Percentiles rank a stretch among this genome's conserved stretches.
Conservation (phyloP, 2,888 invertebrate genomes). For the Drosophila anomelani region DNA sequence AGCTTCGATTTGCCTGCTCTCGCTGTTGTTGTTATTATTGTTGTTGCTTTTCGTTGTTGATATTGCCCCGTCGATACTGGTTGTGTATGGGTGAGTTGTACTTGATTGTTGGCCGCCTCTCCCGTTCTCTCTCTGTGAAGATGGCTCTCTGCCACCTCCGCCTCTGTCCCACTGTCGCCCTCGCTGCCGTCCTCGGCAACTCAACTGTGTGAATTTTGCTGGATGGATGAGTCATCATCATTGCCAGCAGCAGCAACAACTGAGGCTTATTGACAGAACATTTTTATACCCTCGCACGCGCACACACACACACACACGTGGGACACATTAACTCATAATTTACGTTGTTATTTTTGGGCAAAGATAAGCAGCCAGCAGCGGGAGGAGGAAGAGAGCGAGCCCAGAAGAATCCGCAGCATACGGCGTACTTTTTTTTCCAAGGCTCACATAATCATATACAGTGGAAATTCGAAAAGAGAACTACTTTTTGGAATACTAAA, state of each 20-base stretch:
- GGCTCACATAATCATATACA: constrained; percentile 34
- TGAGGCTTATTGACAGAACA: constrained; percentile 77
- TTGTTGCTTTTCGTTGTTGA: constrained; percentile 55
- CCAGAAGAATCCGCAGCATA: constrained; percentile 52
- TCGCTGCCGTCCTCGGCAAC: constrained; percentile 22
- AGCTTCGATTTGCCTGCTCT: constrained; percentile 57
- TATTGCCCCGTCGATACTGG: constrained; percentile 62
- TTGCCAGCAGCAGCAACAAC: constrained; percentile 39
- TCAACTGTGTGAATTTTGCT: constrained; percentile 56
- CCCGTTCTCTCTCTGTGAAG: constrained; percentile 16
- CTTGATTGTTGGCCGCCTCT: constrained; percentile 45
- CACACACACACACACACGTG: constrained; percentile 39
- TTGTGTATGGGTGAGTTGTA: constrained; percentile 55
- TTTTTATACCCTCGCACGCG: constrained; percentile 63
- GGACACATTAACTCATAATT: constrained; percentile 75
- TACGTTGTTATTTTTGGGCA: constrained; percentile 76
- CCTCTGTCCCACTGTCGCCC: constrained; percentile 12
- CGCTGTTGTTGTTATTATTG: constrained; percentile 23
- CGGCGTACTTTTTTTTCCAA: constrained; percentile 44
- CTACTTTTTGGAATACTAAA: background rate
- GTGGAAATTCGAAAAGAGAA: background rate
- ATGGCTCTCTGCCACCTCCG: constrained; percentile 23
- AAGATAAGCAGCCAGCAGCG: constrained; percentile 57
- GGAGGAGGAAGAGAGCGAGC: background rate
- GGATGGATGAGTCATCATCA: constrained; percentile 61